These are phyloP conservation scores for Junonia oenone DNA, from an alignment of 2,888 invertebrate species.

Conservation along the genomic window DNA sequence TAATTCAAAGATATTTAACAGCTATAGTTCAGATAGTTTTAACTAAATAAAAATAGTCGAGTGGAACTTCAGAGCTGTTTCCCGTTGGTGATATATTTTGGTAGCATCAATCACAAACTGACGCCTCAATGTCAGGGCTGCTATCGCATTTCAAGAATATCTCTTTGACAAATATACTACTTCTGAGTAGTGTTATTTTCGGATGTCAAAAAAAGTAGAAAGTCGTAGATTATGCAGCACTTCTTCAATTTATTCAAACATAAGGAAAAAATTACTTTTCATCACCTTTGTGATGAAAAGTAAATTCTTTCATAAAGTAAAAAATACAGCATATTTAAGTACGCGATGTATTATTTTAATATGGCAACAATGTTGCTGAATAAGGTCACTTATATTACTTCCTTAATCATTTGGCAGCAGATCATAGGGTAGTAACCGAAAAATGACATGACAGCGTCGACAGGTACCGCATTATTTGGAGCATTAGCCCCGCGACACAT, in stretches of 20 bases:
- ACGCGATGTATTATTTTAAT: too few relatives aligned
- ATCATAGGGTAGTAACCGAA: background rate
- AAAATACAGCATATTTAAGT: too few relatives aligned
- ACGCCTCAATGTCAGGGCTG: conserved; percentile 57
- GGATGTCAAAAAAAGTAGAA: too few relatives aligned
- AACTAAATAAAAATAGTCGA: conserved; percentile 20
- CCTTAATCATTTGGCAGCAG: conserved; percentile 19
- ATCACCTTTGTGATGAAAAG: background rate
- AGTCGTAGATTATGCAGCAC: too few relatives aligned
- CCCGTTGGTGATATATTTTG: conserved; percentile 11
- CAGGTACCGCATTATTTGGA: background rate
- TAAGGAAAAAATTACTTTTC: too few relatives aligned
- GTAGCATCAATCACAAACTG: conserved; percentile 38
- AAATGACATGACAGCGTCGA: conserved; percentile 1
- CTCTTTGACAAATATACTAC: background rate
- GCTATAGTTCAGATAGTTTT: conserved; percentile 13
- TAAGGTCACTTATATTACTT: conserved; percentile 9
- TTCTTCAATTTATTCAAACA: too few relatives aligned
- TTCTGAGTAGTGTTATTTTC: background rate
- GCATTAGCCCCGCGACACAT: too few relatives aligned
- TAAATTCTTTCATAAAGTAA: background rate
- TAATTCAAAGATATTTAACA: conserved; percentile 5
- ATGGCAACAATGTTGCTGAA: conserved; percentile 9
- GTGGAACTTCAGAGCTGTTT: background rate
- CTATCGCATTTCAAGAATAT: conserved; percentile 33